Evolutionary conservation across 1,140 invertebrate species (phyloP).

Genomic region (Lordiphosa collinella): DNA sequence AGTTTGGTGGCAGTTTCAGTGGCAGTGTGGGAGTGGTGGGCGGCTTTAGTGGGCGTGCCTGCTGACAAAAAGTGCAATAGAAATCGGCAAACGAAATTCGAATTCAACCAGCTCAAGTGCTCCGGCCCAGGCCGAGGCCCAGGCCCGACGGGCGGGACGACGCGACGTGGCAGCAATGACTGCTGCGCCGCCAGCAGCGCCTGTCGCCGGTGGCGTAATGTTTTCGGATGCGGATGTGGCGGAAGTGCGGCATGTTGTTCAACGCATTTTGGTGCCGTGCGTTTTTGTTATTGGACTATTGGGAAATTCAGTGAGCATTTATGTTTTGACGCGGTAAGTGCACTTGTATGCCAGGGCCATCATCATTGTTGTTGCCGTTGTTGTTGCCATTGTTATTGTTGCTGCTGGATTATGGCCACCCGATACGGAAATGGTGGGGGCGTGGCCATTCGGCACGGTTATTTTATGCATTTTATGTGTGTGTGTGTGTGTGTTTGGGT

Average conservation of each 20-base stretch:
- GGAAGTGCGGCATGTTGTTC: constrained; percentile 81
- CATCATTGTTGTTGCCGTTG: constrained; percentile 13
- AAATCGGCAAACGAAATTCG: too few relatives aligned
- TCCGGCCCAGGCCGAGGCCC: constrained; percentile 2
- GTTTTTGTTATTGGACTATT: constrained; percentile 85
- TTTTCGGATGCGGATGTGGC: constrained; percentile 71
- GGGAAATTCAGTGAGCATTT: constrained; percentile 86
- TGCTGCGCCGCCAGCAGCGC: constrained; percentile 25
- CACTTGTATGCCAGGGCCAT: constrained; percentile 47
- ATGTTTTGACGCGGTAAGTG: constrained; percentile 85
- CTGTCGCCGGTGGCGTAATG: constrained; percentile 57
- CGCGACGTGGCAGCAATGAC: neutral
- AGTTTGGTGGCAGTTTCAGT: too few relatives aligned
- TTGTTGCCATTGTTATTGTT: constrained; percentile 22
- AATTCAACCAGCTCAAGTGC: too few relatives aligned
- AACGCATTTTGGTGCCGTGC: constrained; percentile 85
- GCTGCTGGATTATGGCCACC: constrained; percentile 56
- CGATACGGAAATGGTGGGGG: constrained; percentile 48
- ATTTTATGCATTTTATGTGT: constrained; percentile 64
- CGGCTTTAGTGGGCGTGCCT: neutral
- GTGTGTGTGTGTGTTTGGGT: neutral
- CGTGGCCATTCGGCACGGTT: constrained; percentile 45
- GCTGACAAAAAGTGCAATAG: neutral
- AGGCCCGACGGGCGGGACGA: neutral
- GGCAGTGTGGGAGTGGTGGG: too few relatives aligned